Conservation (phyloP, 2,888 invertebrate species). For the Oscheius sp. region DNA sequence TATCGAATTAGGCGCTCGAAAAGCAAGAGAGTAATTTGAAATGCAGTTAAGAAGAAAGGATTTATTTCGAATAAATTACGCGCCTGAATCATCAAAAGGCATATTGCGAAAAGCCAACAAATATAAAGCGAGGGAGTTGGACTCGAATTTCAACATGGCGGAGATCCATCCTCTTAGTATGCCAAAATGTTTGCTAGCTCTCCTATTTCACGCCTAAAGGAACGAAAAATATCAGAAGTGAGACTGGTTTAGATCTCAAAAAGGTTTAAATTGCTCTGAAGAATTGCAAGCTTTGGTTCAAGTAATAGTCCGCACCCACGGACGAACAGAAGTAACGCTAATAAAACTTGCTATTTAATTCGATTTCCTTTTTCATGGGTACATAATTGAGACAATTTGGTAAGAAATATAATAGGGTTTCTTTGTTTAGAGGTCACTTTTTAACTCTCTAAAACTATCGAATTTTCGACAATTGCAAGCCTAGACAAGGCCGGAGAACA, state of each 20-base stretch:
- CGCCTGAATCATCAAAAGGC: not conserved
- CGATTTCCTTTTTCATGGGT: not conserved
- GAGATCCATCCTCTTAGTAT: conserved; percentile 17
- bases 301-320: conserved; percentile 4
- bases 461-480: not conserved
- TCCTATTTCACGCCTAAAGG: conserved; percentile 27
- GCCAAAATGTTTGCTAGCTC: conserved; percentile 26
- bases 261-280: conserved; percentile 16
- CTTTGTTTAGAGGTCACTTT: not conserved
- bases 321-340: not conserved
- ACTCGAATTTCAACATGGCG: conserved; percentile 7
- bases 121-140: conserved; percentile 7
- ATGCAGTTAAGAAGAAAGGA: conserved; percentile 10
- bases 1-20: conserved; percentile 2
- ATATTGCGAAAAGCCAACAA: conserved; percentile 13
- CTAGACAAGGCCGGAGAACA: not conserved
- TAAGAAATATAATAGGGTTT: not conserved
- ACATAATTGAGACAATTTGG: not conserved
- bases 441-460: not conserved
- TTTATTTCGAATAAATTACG: conserved; percentile 28
- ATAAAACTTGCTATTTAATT: conserved; percentile 6
- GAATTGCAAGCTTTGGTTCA: not conserved
- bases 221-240: not conserved
- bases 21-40: conserved; percentile 6
- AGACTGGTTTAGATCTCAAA: conserved; percentile 11